Percentiles rank a stretch among this genome's conserved stretches.
These are phyloP conservation scores for Polydrusus cervinus DNA, from an alignment of 2,888 invertebrate species.

Conservation along the genomic window DNA sequence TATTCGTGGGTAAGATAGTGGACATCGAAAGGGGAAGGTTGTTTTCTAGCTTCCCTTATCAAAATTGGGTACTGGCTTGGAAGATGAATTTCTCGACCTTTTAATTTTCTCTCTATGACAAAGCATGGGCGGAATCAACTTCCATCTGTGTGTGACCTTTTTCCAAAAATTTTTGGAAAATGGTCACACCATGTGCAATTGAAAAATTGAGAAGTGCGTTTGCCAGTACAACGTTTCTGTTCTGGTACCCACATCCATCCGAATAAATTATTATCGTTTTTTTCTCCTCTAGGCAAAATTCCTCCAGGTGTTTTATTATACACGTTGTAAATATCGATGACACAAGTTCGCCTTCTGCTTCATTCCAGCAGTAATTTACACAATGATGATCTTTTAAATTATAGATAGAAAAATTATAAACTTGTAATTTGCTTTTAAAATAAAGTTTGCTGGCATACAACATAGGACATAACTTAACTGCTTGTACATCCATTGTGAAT, in stretches of 20 bases:
- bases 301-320: not conserved
- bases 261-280: constrained; percentile 34
- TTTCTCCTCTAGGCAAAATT: not conserved
- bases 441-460: not conserved
- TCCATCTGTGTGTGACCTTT: constrained; percentile 22
- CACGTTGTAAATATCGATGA: not conserved
- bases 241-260: constrained; percentile 37
- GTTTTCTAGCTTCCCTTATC: not conserved
- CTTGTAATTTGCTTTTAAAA: not conserved
- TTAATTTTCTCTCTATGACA: not conserved
- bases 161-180: constrained; percentile 31
- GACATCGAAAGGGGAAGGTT: not conserved
- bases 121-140: not conserved
- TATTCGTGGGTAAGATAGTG: not conserved
- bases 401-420: not conserved
- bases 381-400: not conserved
- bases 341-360: not conserved
- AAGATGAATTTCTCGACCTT: too few species aligned
- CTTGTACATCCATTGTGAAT: not conserved
- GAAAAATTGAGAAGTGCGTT: constrained; percentile 24
- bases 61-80: too few species aligned
- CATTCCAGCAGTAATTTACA: not conserved
- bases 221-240: constrained; percentile 27
- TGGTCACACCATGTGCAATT: constrained; percentile 3
- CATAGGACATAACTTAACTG: not conserved